Conservation (phyloP, 2,113 vertebrate genomes). For the Campylomormyrus numenius region DNA sequence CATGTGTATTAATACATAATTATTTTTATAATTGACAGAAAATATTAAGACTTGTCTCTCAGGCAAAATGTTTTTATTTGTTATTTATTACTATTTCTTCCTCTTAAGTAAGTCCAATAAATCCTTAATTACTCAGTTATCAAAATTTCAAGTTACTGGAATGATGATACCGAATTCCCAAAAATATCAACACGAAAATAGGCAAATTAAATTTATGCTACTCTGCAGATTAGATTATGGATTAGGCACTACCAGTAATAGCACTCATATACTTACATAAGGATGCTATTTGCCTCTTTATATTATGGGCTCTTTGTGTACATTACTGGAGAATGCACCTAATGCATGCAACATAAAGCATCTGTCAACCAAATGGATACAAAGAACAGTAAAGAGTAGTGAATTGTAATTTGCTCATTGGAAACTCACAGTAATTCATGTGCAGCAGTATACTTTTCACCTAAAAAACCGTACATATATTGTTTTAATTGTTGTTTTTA, state of each 20-base stretch:
- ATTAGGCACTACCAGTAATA: constrained; percentile 8
- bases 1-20: neutral
- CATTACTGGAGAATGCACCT: neutral
- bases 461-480: neutral
- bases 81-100: neutral
- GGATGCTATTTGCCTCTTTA: neutral
- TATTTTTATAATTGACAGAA: neutral
- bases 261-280: constrained; percentile 1
- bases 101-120: neutral
- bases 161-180: neutral
- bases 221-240: constrained; percentile 3
- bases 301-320: neutral
- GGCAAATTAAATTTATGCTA: neutral
- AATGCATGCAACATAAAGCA: neutral
- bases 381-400: neutral
- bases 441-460: neutral
- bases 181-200: neutral
- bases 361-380: neutral
- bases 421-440: neutral
- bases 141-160: constrained; percentile 2
- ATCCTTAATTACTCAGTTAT: neutral
- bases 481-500: neutral
- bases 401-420: neutral
- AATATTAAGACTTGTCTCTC: neutral
- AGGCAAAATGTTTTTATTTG: neutral